Conservation (phyloP, 2,888 invertebrate genomes). For the Ormyrus labotus region DNA sequence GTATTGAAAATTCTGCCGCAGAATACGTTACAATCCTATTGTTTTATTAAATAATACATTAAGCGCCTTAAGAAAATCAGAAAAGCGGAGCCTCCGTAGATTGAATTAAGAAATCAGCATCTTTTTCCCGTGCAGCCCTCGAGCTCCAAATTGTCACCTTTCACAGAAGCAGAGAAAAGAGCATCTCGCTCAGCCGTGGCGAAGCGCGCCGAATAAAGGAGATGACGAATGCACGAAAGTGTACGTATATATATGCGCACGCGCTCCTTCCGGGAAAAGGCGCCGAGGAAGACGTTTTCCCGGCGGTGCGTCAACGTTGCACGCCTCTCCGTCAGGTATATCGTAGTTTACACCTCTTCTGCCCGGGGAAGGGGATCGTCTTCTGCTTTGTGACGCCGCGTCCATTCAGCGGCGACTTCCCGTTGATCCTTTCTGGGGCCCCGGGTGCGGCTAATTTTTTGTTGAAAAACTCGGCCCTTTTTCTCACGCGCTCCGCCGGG, state of each 20-base stretch:
- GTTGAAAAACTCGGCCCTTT: too few relatives aligned
- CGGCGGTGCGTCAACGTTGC: conserved; percentile 35
- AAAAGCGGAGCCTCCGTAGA: too few relatives aligned
- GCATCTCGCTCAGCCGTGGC: neutral
- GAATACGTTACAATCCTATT: too few relatives aligned
- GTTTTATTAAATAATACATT: too few relatives aligned
- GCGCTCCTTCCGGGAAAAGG: conserved; percentile 10
- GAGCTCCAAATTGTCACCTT: too few relatives aligned
- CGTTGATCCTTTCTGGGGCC: neutral
- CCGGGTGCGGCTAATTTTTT: too few relatives aligned
- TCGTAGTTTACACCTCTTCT: conserved; percentile 8
- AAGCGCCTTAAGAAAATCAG: too few relatives aligned
- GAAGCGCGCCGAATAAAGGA: conserved; percentile 3
- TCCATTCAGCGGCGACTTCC: conserved; percentile 19
- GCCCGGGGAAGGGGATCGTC: neutral
- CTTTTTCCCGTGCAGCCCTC: too few relatives aligned
- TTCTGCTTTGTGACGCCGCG: conserved; percentile 3
- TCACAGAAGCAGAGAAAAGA: neutral
- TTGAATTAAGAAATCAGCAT: too few relatives aligned
- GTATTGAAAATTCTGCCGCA: too few relatives aligned
- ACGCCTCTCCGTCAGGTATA: conserved; percentile 13
- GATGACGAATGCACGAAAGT: conserved; percentile 43
- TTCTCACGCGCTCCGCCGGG: too few relatives aligned
- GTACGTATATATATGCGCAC: neutral
- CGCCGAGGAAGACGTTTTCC: neutral